phyloP scores from a whole-genome alignment of 2,888 invertebrate genomes.

The Lasioglossum figueresi region DNA sequence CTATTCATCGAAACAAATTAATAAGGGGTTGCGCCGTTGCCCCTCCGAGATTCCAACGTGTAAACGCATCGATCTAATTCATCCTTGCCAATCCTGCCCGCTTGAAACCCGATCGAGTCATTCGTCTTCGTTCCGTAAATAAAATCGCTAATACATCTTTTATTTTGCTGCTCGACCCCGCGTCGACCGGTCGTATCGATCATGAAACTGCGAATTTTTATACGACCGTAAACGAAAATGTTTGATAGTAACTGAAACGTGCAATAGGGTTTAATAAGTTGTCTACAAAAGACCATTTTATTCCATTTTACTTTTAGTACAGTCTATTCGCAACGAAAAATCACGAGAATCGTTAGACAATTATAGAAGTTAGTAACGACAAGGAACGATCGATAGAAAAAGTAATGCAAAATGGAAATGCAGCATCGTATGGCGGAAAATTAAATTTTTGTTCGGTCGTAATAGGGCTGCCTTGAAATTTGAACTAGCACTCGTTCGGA shows the following conservation, averaged over 20 bases:
- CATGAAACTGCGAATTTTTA: not conserved
- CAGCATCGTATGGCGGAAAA: not conserved
- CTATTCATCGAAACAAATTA: conserved; percentile 20
- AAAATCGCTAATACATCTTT: not conserved
- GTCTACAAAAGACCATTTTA: not conserved
- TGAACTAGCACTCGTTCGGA: not conserved
- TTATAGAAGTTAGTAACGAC: not conserved
- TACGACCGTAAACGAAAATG: not conserved
- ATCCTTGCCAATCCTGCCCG: not conserved
- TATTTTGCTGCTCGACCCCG: not conserved
- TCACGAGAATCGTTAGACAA: not conserved
- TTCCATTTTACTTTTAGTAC: not conserved
- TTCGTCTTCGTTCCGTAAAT: not conserved
- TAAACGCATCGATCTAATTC: not conserved
- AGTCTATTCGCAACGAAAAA: not conserved
- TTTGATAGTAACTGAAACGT: not conserved
- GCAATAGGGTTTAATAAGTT: not conserved
- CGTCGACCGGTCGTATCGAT: not conserved
- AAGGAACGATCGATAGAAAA: not conserved
- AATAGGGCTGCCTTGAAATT: not conserved
- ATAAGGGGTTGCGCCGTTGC: not conserved
- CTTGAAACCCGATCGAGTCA: not conserved
- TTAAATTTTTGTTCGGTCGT: conserved; percentile 3
- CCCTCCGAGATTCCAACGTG: not conserved
- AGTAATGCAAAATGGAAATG: too few relatives aligned